Conservation (phyloP, 2,888 invertebrate species). For the Lamproptera curius region DNA sequence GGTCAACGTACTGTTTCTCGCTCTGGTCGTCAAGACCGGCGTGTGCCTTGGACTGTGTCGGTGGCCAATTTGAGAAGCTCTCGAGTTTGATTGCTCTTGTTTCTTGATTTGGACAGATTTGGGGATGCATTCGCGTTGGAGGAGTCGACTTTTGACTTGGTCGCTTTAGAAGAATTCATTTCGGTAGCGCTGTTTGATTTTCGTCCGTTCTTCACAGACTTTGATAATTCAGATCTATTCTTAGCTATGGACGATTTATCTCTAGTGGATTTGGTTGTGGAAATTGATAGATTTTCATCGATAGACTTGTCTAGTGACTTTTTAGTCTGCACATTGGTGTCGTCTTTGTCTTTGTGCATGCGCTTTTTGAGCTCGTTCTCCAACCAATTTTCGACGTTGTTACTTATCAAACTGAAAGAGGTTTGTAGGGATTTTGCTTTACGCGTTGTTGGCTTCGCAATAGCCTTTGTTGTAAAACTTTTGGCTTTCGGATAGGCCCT, state of each 20-base stretch:
- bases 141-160: background rate
- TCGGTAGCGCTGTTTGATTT: background rate
- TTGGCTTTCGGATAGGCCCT: slow-evolving; percentile 53
- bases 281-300: background rate
- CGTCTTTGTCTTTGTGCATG: slow-evolving; percentile 28
- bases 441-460: slow-evolving; percentile 29
- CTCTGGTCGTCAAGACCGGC: slow-evolving; percentile 35
- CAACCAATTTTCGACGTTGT: slow-evolving; percentile 51
- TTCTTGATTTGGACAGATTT: slow-evolving; percentile 5
- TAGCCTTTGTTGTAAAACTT: slow-evolving; percentile 37
- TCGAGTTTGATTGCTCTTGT: slow-evolving; percentile 28
- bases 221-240: background rate
- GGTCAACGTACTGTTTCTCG: slow-evolving; percentile 31
- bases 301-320: background rate
- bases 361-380: slow-evolving; percentile 41
- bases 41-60: slow-evolving; percentile 42
- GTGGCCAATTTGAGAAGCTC: slow-evolving; percentile 47
- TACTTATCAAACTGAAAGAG: slow-evolving; percentile 37
- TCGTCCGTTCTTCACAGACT: background rate
- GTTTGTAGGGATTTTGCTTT: slow-evolving; percentile 38
- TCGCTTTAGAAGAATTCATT: background rate
- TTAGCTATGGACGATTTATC: background rate
- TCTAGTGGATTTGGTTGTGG: background rate
- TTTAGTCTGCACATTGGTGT: background rate
- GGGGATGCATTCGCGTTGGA: slow-evolving; percentile 1